phyloP scores from a whole-genome alignment of 1,140 invertebrate genomes.

The Caenorhabditis inopinata region DNA sequence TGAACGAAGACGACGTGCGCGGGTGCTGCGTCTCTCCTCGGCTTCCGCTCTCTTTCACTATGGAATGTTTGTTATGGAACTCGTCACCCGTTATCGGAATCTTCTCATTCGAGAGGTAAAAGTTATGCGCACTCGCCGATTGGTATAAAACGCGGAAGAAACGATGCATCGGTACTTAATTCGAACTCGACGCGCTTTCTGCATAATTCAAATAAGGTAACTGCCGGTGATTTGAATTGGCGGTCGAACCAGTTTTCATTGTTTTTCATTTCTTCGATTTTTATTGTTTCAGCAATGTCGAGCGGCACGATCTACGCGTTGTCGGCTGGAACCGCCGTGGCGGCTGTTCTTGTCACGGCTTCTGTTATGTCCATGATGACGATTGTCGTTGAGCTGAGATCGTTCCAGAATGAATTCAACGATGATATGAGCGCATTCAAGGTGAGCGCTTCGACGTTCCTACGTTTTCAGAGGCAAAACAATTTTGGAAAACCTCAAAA shows the following conservation, averaged over 20 bases:
- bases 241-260: not conserved
- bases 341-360: not conserved
- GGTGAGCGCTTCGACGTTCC: no score
- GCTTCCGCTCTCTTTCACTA: not conserved
- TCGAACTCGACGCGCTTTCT: conserved; percentile 2
- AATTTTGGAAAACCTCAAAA: not conserved
- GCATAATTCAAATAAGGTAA: not conserved
- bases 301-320: conserved; percentile 25
- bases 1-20: no score
- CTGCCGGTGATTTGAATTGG: not conserved
- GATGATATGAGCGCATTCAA: conserved; percentile 10
- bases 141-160: conserved; percentile 26
- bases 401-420: not conserved
- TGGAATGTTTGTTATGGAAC: not conserved
- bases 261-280: no score
- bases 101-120: conserved; percentile 3
- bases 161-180: conserved; percentile 18
- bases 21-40: not conserved
- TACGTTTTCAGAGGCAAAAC: no score
- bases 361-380: not conserved
- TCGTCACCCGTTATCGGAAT: not conserved
- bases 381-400: not conserved
- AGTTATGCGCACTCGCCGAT: not conserved
- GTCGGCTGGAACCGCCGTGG: conserved; percentile 25
- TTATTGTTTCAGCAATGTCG: conserved; percentile 29